These are phyloP conservation scores for Pandemis heparana DNA, from an alignment of 2,888 invertebrate species.

Conservation along the genomic window DNA sequence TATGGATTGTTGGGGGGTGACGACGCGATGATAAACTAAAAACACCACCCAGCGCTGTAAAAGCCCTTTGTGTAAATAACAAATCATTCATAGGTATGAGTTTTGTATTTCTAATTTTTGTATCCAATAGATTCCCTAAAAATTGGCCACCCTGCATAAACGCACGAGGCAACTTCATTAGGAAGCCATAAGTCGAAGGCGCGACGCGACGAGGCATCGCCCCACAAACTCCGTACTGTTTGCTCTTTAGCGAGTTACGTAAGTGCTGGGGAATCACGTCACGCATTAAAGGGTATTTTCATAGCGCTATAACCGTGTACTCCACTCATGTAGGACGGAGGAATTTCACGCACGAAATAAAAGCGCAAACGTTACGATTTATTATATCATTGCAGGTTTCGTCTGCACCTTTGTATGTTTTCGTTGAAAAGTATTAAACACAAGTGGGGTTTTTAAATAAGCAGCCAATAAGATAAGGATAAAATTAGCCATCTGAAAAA, in stretches of 20 bases:
- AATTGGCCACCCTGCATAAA: conserved; percentile 17
- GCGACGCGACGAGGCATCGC: conserved; percentile 63
- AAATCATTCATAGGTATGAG: too few relatives aligned
- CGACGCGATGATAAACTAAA: too few relatives aligned
- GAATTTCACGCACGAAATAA: conserved; percentile 9
- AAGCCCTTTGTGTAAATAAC: too few relatives aligned
- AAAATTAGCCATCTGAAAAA: too few relatives aligned
- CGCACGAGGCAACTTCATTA: conserved; percentile 74
- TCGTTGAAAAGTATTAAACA: background rate
- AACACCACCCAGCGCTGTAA: too few relatives aligned
- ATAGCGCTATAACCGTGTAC: conserved; percentile 41
- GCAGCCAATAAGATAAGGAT: background rate
- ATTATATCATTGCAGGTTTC: background rate
- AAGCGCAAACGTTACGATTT: conserved; percentile 21
- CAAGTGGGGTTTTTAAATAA: background rate
- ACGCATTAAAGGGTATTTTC: conserved; percentile 46
- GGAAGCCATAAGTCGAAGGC: conserved; percentile 74
- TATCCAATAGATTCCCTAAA: background rate
- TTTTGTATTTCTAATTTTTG: background rate
- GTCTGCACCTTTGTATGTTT: background rate
- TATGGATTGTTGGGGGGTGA: too few relatives aligned
- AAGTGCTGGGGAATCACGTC: conserved; percentile 51
- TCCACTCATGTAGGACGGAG: conserved; percentile 20
- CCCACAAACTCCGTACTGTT: conserved; percentile 61
- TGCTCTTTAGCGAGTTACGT: conserved; percentile 56